Percentiles rank a stretch among this genome's conserved stretches.
Evolutionary conservation across 1,140 invertebrate species (phyloP).

Genomic region (Thaumetopoea pityocampa): DNA sequence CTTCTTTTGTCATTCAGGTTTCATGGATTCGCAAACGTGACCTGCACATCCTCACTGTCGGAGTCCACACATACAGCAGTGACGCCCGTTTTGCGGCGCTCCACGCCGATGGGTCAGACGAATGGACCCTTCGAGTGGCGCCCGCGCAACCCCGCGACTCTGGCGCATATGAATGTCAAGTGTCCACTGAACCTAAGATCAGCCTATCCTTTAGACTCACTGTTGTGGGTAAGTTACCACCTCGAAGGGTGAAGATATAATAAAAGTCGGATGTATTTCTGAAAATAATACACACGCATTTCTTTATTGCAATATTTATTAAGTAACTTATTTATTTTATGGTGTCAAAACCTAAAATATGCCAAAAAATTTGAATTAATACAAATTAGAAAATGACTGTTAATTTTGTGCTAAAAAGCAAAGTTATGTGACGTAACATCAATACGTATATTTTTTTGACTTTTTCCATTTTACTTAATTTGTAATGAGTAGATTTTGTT

Average conservation of each 20-base stretch:
- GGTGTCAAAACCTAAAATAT: too few relatives aligned
- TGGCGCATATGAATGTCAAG: conserved; percentile 90
- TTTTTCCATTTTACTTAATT: too few relatives aligned
- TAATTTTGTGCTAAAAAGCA: too few relatives aligned
- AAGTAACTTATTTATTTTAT: too few relatives aligned
- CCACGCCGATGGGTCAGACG: conserved; percentile 89
- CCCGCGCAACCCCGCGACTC: conserved; percentile 87
- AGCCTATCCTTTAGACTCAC: conserved; percentile 86
- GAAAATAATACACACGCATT: too few relatives aligned
- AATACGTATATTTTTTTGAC: too few relatives aligned
- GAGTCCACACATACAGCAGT: conserved; percentile 85
- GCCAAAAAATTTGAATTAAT: too few relatives aligned
- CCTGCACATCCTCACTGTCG: conserved; percentile 85
- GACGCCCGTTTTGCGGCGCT: conserved; percentile 86
- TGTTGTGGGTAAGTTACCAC: conserved; percentile 85
- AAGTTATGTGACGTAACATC: too few relatives aligned
- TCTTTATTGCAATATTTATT: too few relatives aligned
- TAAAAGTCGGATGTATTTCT: neutral
- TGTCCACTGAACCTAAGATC: conserved; percentile 91
- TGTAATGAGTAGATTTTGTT: too few relatives aligned
- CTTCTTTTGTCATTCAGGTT: conserved; percentile 72
- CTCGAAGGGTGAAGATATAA: neutral
- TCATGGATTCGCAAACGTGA: conserved; percentile 86
- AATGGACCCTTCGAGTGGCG: conserved; percentile 90
- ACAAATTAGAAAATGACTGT: too few relatives aligned